phyloP scores from a whole-genome alignment of 2,888 invertebrate genomes.

The Notodonta dromedarius region DNA sequence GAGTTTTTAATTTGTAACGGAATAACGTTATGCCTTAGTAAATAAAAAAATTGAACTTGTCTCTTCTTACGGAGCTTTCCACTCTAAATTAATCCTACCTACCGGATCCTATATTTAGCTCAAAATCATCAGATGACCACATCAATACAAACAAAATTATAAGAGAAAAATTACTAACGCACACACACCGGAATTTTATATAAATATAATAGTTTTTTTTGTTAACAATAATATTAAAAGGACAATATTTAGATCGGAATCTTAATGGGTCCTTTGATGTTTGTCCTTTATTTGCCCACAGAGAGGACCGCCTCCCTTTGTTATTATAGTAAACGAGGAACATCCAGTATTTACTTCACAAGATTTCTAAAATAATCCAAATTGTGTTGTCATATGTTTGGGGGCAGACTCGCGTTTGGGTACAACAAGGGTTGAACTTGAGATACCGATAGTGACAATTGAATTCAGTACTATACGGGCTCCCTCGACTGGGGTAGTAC shows the following conservation, averaged over 20 bases:
- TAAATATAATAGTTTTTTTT: constrained; percentile 33
- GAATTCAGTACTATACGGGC: too few species aligned
- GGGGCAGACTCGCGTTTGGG: neutral
- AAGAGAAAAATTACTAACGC: too few species aligned
- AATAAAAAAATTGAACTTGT: too few species aligned
- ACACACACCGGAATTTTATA: constrained; percentile 2
- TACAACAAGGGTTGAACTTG: neutral
- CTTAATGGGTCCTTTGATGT: constrained; percentile 50
- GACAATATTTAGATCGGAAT: constrained; percentile 55
- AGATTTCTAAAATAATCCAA: constrained; percentile 29
- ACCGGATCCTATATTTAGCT: too few species aligned
- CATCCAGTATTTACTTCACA: constrained; percentile 53
- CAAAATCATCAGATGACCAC: too few species aligned
- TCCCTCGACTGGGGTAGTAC: too few species aligned
- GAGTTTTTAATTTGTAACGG: too few species aligned
- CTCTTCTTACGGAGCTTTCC: too few species aligned
- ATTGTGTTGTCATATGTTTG: neutral
- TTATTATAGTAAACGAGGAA: constrained; percentile 59
- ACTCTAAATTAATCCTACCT: too few species aligned
- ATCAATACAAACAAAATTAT: too few species aligned
- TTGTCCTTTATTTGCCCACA: constrained; percentile 53
- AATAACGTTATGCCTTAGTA: too few species aligned
- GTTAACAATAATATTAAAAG: constrained; percentile 41
- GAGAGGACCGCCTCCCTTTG: constrained; percentile 46
- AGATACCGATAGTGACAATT: neutral